These are phyloP conservation scores for Pampus argenteus DNA, from an alignment of 2,797 vertebrate genomes.

Conservation along the genomic window DNA sequence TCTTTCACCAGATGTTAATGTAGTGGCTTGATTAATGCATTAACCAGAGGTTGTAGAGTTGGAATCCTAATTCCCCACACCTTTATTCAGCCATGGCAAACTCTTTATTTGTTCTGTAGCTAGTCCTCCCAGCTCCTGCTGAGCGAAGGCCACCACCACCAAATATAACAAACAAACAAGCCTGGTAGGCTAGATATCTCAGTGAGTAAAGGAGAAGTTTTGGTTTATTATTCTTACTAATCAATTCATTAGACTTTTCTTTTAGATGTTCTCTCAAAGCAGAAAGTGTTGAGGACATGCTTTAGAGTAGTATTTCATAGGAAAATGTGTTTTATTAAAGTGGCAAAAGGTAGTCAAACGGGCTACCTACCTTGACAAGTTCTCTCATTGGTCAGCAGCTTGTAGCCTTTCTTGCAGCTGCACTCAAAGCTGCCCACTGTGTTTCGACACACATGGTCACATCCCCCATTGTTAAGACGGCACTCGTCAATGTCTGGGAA, in stretches of 20 bases:
- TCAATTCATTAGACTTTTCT: conserved; percentile 6
- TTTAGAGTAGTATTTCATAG: neutral
- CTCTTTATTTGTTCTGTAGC: conserved; percentile 75
- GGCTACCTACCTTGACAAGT: conserved; percentile 92
- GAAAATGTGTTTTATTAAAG: neutral
- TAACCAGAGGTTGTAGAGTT: conserved; percentile 55
- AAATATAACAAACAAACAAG: conserved; percentile 65
- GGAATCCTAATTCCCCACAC: conserved; percentile 76
- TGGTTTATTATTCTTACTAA: neutral
- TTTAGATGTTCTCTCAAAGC: neutral
- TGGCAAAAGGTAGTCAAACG: neutral
- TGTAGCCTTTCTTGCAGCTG: conserved; percentile 99
- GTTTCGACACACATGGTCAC: conserved; percentile 97
- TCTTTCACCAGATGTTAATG: conserved; percentile 73
- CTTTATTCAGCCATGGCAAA: conserved; percentile 69
- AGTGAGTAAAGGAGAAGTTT: neutral
- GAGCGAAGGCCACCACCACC: conserved; percentile 72
- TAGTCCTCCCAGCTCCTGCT: conserved; percentile 63
- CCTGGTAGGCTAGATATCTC: conserved; percentile 5
- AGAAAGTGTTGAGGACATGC: neutral
- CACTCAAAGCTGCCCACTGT: conserved; percentile 98
- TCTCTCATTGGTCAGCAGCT: conserved; percentile 96
- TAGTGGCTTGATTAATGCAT: conserved; percentile 61
- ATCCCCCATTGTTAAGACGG: conserved; percentile 94
- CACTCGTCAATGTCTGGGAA: conserved; percentile 95